Base-by-base conservation (phyloP, 2,888 invertebrate genomes). In the Gymnosoma rotundatum region DNA sequence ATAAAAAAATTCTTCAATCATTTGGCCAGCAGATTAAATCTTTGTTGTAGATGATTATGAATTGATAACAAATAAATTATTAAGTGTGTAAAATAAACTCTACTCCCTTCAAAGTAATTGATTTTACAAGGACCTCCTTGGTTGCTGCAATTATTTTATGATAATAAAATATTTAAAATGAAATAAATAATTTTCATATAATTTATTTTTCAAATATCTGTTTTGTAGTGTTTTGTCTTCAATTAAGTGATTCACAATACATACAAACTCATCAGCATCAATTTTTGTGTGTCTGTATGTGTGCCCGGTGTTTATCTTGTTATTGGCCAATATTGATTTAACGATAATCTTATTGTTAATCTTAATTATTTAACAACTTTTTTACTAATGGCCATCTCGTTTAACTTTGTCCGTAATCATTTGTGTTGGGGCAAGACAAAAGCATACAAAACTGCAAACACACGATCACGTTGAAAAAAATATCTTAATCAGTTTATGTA, bases 301-400 rank as follows among this genome's bases (percentile, higher is more conserved):
- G 50, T 56, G 70, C 21, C 75, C 69, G 70, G 67, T 66, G 79
- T 74, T 81, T 84, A 84, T 81, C 81, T 84, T 84, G 81, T 81
- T 81, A 58, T 74, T 81, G 63, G 66, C 48, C 21, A 78, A 78
- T 84, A 81, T 81, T 70, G 84, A 84, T 84, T 84, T 78, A 84
- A 78, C 78, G 84, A 84, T 84, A 81, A 84, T 81, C 81, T 73
- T 9, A 74, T 74, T 84, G 81, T 78, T 81, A 81, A 84, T 84
- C 84, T 84, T 84, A 84, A 84, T 84, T 84, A 84, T 81, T 84
- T 84, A 84, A 84, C 84, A 84, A 84, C 84, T 84, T 84, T 84
- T 66, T 64, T 78, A 81, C 84, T 84, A 84, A 84, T 84, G 84
- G 81, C 74, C 78, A 84, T 84, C 74, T 81, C 78, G 74, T 78